These are phyloP conservation scores for Ephialtes manifestator DNA, from an alignment of 2,888 invertebrate species.

Conservation along the genomic window DNA sequence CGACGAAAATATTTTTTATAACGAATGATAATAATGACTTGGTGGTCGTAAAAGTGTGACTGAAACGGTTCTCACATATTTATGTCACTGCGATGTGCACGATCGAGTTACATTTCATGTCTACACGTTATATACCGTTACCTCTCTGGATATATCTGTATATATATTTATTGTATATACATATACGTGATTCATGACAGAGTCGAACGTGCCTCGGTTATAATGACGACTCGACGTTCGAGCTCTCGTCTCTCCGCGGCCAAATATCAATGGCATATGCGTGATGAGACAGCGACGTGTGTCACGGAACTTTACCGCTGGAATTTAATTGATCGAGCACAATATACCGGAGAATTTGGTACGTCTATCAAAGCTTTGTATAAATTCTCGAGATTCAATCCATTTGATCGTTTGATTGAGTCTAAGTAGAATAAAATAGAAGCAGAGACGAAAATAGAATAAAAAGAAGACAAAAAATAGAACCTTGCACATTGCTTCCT, in stretches of 20 bases:
- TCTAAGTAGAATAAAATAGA: no score
- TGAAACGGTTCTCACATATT: constrained; percentile 6
- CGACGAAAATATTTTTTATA: neutral
- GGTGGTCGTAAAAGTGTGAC: constrained; percentile 1
- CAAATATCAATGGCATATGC: constrained; percentile 2
- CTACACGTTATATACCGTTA: neutral
- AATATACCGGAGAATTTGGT: neutral
- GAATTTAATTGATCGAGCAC: constrained; percentile 1
- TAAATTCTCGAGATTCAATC: neutral
- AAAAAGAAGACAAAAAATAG: no score
- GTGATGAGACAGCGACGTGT: constrained; percentile 3
- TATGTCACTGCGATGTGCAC: constrained; percentile 7
- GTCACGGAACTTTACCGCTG: neutral
- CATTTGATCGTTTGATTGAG: neutral
- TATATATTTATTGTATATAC: no score
- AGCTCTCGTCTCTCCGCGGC: neutral
- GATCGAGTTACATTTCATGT: constrained; percentile 22
- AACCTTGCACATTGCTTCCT: neutral
- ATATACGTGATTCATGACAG: constrained; percentile 8
- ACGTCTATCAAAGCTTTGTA: no score
- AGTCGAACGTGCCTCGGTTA: constrained; percentile 17
- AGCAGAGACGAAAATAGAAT: no score
- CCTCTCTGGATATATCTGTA: constrained; percentile 1
- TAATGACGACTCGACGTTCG: constrained; percentile 4
- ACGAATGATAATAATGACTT: neutral